A percentile compares a stretch with the other conserved stretches of the same genome.
Conservation (phyloP, 2,797 vertebrate genomes). For the Cephalopachus bancanus region DNA sequence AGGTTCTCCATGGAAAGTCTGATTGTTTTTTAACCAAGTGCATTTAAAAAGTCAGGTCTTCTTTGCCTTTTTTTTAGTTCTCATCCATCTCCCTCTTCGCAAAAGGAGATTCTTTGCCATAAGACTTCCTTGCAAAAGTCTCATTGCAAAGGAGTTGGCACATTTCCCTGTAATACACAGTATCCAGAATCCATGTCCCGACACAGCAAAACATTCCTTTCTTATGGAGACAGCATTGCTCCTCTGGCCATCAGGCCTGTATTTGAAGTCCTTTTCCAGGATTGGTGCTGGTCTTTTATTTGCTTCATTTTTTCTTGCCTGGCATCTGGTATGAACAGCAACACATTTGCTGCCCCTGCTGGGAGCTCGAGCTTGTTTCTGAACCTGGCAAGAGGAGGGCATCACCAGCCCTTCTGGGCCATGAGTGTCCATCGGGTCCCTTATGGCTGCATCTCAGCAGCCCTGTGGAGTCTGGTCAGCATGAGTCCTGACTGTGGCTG, state of each 20-base stretch:
- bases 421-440: neutral
- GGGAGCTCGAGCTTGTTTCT: neutral
- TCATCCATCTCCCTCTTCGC: no score
- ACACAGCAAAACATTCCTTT: accelerated
- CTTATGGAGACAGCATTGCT: neutral
- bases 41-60: neutral
- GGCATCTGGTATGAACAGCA: neutral
- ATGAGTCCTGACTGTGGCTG: accelerated
- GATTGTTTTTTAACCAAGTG: accelerated
- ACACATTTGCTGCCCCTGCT: neutral
- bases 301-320: neutral
- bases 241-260: neutral
- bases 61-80: neutral
- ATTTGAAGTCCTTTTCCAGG: neutral
- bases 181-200: accelerated
- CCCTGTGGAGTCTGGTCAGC: accelerated
- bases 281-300: neutral
- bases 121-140: no score
- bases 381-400: accelerated
- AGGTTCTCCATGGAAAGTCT: accelerated
- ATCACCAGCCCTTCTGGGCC: neutral
- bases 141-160: neutral
- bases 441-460: neutral
- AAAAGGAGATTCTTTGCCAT: no score
- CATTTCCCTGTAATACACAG: neutral